Base-by-base conservation (phyloP, 1,140 invertebrate genomes). In the Solenopsis invicta region DNA sequence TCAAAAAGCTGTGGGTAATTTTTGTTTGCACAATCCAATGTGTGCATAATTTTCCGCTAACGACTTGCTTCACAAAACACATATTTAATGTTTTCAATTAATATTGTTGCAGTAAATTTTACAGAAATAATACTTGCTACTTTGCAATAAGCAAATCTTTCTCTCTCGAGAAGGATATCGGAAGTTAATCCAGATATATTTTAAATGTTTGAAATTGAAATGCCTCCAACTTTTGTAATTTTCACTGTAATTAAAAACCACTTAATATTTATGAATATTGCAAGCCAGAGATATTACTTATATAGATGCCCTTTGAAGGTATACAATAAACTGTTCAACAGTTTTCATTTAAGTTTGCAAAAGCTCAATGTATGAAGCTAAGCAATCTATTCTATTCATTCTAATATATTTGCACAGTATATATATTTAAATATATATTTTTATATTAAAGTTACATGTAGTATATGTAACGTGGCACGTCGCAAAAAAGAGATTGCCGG, bases 231-330 rank as follows among this genome's bases (percentile, higher is more conserved):
- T 45, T 61, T 61, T 29, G 1, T 45, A 61, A 76, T 76, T 76
- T 61, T 61, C 4, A 41, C 4, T 75, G 6, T 29, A 74, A 75
- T 16, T 59, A 6, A 52, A 59, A 75, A 75, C 13, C n/a, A 8
- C 24, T 72, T 52, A 59, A 59, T 75, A 56, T 24, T 75, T 41
- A 59, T 74, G 29, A 74, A 64, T 64, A 37, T 64, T 37, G n/a
- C 52, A 56, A 74, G 34, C 12, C 45, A 21, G 5, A 4, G 10
- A 34, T 72, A 56, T 56, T 74, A 56, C 37, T 74, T 37, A 74
- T 37, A 34, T 54, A 71, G 16, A 13, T 54, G n/a, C 37, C 50
- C 34, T 56, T 37, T 56, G 29, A 56, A 18, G 21, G 29, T 34
- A 41, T 75, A 75, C 2, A 74, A 56, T 74, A 41, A 41, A 56